Evolutionary conservation across 2,888 invertebrate species (phyloP).

Genomic region (Oscheius myriophilus): DNA sequence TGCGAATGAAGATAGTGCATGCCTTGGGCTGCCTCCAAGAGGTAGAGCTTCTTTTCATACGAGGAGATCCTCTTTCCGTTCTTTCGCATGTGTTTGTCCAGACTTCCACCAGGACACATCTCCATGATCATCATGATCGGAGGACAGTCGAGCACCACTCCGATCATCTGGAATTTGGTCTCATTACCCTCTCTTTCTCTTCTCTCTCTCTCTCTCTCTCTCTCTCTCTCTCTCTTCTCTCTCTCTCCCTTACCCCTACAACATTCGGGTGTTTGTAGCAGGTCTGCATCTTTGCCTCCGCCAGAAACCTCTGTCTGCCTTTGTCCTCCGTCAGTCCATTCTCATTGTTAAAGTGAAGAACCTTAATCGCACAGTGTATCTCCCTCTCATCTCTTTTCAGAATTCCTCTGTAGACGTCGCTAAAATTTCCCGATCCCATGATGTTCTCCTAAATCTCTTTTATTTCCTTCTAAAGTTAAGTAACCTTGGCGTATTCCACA

Average conservation of each 20-base stretch:
- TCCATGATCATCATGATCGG: slow-evolving; percentile 99
- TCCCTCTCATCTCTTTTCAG: background rate
- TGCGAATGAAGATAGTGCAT: slow-evolving; percentile 85
- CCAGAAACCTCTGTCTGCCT: slow-evolving; percentile 41
- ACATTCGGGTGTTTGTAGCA: slow-evolving; percentile 52
- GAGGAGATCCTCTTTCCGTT: slow-evolving; percentile 35
- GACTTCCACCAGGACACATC: slow-evolving; percentile 76
- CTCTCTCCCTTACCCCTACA: slow-evolving; percentile 33
- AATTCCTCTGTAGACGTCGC: slow-evolving; percentile 6
- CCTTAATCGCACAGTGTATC: slow-evolving; percentile 7
- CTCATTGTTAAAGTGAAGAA: slow-evolving; percentile 13
- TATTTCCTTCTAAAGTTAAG: too few relatives aligned
- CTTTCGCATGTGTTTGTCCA: slow-evolving; percentile 45
- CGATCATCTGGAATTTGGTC: slow-evolving; percentile 76
- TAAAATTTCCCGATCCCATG: slow-evolving; percentile 15
- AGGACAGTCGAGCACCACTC: slow-evolving; percentile 95
- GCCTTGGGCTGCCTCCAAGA: slow-evolving; percentile 77
- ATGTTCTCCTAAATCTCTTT: background rate
- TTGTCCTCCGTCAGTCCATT: slow-evolving; percentile 3
- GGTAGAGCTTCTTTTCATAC: slow-evolving; percentile 14
- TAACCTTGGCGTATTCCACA: background rate
- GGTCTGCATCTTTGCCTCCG: slow-evolving; percentile 57
- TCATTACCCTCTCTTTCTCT: background rate
- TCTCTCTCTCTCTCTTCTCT: background rate
- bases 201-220: slow-evolving; percentile 6